Conservation (phyloP, 2,113 vertebrate genomes). For the Planiliza haematocheilus region DNA sequence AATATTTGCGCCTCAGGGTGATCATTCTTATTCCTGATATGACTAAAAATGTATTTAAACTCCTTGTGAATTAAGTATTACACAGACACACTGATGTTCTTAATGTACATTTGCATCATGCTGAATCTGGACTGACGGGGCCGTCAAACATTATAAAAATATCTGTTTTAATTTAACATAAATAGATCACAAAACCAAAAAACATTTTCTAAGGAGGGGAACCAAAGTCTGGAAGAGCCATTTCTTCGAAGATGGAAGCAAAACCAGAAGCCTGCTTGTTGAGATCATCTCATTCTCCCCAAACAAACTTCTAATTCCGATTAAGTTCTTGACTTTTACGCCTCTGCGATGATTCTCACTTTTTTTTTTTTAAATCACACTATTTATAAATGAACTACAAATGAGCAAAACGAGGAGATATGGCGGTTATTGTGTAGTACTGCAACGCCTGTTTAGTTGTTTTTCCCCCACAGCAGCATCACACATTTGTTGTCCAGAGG, state of each 20-base stretch:
- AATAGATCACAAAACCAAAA: background rate
- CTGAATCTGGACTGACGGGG: background rate
- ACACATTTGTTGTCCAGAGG: conserved; percentile 19
- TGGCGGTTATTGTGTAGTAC: conserved; percentile 3
- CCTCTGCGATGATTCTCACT: background rate
- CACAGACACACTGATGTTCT: background rate
- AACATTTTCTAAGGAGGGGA: background rate
- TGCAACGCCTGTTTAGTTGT: conserved; percentile 37
- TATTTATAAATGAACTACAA: background rate
- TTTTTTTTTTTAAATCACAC: conserved; percentile 9
- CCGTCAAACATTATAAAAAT: conserved; percentile 1
- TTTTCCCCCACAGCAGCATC: conserved; percentile 11
- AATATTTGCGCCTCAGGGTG: background rate
- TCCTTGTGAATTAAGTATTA: conserved; percentile 1
- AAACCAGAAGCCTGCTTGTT: background rate
- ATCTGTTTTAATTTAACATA: background rate
- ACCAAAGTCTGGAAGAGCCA: background rate
- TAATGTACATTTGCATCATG: background rate
- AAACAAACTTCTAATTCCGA: conserved; percentile 7
- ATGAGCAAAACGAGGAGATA: conserved; percentile 14
- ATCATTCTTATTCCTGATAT: conserved; percentile 33
- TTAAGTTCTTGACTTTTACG: conserved; percentile 13
- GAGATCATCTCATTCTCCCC: background rate
- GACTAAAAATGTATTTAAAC: conserved; percentile 40
- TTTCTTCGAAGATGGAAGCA: background rate